phyloP scores from a whole-genome alignment of 37 sponge, comb jelly and placozoan genomes.

The Aplysina aerophoba region DNA sequence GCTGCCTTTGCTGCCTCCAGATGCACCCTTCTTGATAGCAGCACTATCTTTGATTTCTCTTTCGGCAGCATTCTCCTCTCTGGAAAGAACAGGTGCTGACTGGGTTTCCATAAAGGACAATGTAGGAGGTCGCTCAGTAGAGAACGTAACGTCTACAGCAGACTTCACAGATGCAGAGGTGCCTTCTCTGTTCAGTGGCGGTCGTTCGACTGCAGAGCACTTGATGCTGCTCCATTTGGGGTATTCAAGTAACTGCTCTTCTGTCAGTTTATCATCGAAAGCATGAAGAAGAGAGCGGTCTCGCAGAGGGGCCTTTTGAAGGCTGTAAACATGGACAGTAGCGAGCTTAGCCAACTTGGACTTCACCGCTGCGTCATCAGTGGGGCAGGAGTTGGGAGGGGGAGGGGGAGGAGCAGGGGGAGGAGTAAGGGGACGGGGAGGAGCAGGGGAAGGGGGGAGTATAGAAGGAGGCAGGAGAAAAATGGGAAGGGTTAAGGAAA shows the following conservation, averaged over 20 bases:
- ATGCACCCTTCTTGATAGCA: no score
- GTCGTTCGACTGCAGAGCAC: no score
- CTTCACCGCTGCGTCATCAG: slow-evolving; percentile 38
- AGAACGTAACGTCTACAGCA: background rate
- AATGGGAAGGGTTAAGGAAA: no score
- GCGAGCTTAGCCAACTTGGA: slow-evolving; percentile 20
- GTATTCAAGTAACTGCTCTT: slow-evolving; percentile 1
- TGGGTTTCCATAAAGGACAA: slow-evolving; percentile 31
- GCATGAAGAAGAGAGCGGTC: slow-evolving; percentile 20
- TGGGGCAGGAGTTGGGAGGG: background rate
- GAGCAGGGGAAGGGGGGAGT: background rate
- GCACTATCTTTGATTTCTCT: background rate
- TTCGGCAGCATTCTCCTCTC: slow-evolving; percentile 29
- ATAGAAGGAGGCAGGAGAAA: background rate
- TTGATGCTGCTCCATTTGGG: background rate
- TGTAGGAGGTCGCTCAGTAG: background rate
- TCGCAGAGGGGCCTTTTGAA: slow-evolving; percentile 48
- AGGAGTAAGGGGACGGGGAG: background rate
- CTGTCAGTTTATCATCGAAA: slow-evolving; percentile 30
- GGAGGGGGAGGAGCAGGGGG: background rate
- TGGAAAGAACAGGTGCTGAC: slow-evolving; percentile 53
- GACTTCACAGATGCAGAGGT: no score
- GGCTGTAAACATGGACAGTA: slow-evolving; percentile 61
- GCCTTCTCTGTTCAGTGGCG: no score
- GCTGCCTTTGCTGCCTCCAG: no score